Base-by-base conservation (phyloP, 2,888 invertebrate species). In the Ctenicera cuprea region DNA sequence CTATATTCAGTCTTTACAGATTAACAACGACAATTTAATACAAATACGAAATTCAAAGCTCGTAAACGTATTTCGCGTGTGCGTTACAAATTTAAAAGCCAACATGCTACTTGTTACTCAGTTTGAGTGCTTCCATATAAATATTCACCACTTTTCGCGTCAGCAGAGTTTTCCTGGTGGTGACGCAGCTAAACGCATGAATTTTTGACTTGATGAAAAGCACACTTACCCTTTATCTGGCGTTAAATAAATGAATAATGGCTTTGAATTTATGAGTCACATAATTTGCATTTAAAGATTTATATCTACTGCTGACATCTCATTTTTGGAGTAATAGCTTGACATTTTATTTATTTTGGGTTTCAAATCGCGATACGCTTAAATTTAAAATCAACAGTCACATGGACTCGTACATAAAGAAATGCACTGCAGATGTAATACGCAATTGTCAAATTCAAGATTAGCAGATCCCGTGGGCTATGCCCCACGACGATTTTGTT, bases 251-350 rank as follows among this genome's bases (percentile, higher is more conserved):
- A 37, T 38, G 59, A 59, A 59, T 38, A 57, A 59, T 20, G 38
- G 38, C n/a, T 37, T 38, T 59, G 38, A 30, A 59, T 59, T 59
- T 38, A 59, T 59, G 59, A 59, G 54, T 59, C 20, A 30, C 12
- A 59, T 59, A 59, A 59, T 59, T 59, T 59, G 59, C 59, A 59
- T 59, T 37, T 37, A 38, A 38, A 59, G 59, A 59, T 59, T 59
- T 20, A 38, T 59, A 38, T 59, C 59, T 41, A 12, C 38, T 12
- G 38, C 30, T 38, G 30, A n/a, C 16, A 14, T 57, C 16, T 57
- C 14, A 9, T 37, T 57, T 38, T 54, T 30, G 30, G n/a, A 20
- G 26, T 54, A 1, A 16, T 26, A 12, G 50, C 16, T 18, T 16
- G 8, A 18, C 14, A 8, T 45, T 8, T 45, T 14, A 45, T 45